Evolutionary conservation across 1,140 invertebrate genomes (phyloP).

Genomic region (Probaryconus sp.): DNA sequence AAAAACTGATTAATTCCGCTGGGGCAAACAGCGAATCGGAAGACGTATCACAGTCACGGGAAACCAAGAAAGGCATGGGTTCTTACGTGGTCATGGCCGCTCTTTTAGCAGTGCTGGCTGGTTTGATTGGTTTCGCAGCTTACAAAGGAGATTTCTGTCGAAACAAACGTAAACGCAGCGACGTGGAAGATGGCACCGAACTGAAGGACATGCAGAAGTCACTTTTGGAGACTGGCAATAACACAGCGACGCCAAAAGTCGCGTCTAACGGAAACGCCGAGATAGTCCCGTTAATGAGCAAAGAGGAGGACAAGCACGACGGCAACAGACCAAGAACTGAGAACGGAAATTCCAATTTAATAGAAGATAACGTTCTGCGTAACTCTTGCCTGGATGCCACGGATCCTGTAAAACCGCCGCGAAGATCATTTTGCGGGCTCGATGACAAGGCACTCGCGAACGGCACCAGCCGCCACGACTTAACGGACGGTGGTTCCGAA

Average conservation of each 20-base stretch:
- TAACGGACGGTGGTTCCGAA: conserved; percentile 15
- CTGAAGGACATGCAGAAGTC: conserved; percentile 74
- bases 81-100: conserved; percentile 72
- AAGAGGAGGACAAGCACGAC: conserved; percentile 45
- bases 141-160: conserved; percentile 74
- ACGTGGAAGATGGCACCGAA: conserved; percentile 74
- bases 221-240: conserved; percentile 65
- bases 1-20: conserved; percentile 25
- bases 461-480: conserved; percentile 51
- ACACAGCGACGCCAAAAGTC: conserved; percentile 64
- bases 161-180: conserved; percentile 67
- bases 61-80: conserved; percentile 73
- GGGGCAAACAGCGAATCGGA: conserved; percentile 43
- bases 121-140: conserved; percentile 71
- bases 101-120: conserved; percentile 67
- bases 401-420: conserved; percentile 72
- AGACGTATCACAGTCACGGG: conserved; percentile 62
- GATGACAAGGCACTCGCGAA: conserved; percentile 57
- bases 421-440: conserved; percentile 62
- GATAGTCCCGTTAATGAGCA: conserved; percentile 68
- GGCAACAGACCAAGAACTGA: conserved; percentile 13
- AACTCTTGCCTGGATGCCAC: conserved; percentile 24
- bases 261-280: conserved; percentile 71
- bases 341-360: conserved; percentile 18
- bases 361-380: conserved; percentile 21